These are phyloP conservation scores for Chironomus riparius DNA, from an alignment of 2,888 invertebrate genomes.

Conservation along the genomic window DNA sequence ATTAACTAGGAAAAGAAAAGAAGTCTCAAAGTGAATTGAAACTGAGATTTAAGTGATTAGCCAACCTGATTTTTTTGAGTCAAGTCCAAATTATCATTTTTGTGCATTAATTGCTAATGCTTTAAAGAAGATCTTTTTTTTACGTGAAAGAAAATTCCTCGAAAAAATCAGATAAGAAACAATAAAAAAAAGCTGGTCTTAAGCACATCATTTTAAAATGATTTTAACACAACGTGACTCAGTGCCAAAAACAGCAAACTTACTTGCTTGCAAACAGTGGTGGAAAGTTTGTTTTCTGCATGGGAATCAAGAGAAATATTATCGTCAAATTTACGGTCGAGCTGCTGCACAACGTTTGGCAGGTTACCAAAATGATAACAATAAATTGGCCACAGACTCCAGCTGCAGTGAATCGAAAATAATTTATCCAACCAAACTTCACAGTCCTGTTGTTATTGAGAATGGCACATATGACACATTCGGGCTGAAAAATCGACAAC, in stretches of 20 bases:
- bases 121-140: no score
- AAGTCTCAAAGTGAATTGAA: background rate
- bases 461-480: slow-evolving; percentile 12
- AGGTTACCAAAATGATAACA: slow-evolving; percentile 31
- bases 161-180: background rate
- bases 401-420: slow-evolving; percentile 3
- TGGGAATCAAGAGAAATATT: slow-evolving; percentile 76
- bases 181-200: background rate
- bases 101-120: background rate
- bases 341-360: slow-evolving; percentile 47
- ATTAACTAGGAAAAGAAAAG: background rate
- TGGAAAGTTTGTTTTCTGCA: slow-evolving; percentile 85
- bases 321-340: slow-evolving; percentile 66
- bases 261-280: slow-evolving; percentile 78
- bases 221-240: slow-evolving; percentile 31
- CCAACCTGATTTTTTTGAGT: background rate
- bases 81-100: background rate
- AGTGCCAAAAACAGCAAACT: slow-evolving; percentile 53
- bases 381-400: background rate
- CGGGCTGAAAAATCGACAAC: background rate
- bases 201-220: background rate
- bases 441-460: slow-evolving; percentile 25
- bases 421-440: slow-evolving; percentile 23
- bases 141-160: background rate
- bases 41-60: background rate